Base-by-base conservation (phyloP, 1,140 invertebrate species). In the Magallana ariakensis region DNA sequence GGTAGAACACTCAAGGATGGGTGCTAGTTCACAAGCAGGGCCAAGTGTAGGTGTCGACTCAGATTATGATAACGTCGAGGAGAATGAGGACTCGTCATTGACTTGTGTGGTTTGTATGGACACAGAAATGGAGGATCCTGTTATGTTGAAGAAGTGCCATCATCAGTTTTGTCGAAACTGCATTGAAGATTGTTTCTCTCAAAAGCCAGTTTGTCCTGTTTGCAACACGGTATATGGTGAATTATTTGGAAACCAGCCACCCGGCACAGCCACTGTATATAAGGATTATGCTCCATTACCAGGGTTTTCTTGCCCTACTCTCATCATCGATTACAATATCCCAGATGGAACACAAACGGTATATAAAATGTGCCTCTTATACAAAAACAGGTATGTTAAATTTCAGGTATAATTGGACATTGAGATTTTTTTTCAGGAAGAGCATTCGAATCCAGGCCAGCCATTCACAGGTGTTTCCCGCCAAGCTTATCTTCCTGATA, bases 231-330 rank as follows among this genome's bases (percentile, higher is more conserved):
- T 91, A 15, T 92, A 91, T 86, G 91, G 92, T 26, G 80, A 83
- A 54, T 58, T 92, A 46, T 91, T 16, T 16, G 92, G 92, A 22
- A 90, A 91, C 46, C 92, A 93, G 83, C 92, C 92, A 22, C 84
- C 88, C 11, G 87, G 81, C 11, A 90, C 87, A 84, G 86, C 80
- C 11, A 82, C 57, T 33, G 62, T 70, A 9, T 81, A 84, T 26
- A 55, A 53, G 19, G 46, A 66, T 1, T 11, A 66, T 0, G 15
- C 15, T 15, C 19, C 82, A 56, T 66, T 92, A 9, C 89, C 89
- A 46, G 90, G 90, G 8, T 92, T 89, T 89, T n/a, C 57, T 22
- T 60, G 62, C 57, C 54, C 26, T 66, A 88, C 89, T 7, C 90
- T 92, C 80, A 87, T 88, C 8, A 92, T 93, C 55, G 84, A 16